Conservation (phyloP, 2,888 invertebrate species). For the Tiliacea aurago region DNA sequence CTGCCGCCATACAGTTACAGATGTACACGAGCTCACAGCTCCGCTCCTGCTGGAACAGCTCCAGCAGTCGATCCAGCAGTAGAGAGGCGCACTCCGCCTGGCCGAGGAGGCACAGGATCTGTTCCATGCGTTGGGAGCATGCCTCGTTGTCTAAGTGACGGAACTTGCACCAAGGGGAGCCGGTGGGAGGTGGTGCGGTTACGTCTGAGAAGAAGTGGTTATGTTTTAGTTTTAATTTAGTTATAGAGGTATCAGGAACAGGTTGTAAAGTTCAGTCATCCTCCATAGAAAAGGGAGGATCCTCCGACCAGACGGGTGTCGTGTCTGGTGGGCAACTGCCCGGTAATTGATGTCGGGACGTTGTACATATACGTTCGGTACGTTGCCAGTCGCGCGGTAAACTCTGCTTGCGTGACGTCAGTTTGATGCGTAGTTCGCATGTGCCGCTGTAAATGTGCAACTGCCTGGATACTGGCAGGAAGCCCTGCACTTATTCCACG, state of each 20-base stretch:
- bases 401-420: too few relatives aligned
- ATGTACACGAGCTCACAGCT: slow-evolving; percentile 91
- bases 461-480: background rate
- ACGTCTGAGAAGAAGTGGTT: slow-evolving; percentile 65
- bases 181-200: slow-evolving; percentile 60
- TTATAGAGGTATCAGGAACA: too few relatives aligned
- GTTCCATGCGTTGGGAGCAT: slow-evolving; percentile 84
- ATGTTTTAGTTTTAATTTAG: background rate
- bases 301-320: too few relatives aligned
- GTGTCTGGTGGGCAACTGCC: too few relatives aligned
- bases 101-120: slow-evolving; percentile 90
- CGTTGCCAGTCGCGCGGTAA: too few relatives aligned
- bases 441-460: too few relatives aligned
- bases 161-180: slow-evolving; percentile 92
- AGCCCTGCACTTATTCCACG: background rate
- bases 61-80: slow-evolving; percentile 91
- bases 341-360: too few relatives aligned
- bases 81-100: slow-evolving; percentile 89
- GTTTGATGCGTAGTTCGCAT: too few relatives aligned
- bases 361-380: too few relatives aligned
- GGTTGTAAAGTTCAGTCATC: too few relatives aligned
- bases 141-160: slow-evolving; percentile 89
- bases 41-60: slow-evolving; percentile 88
- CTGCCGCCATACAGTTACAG: slow-evolving; percentile 90
- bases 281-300: too few relatives aligned